Evolutionary conservation across 37 sponge, comb jelly and placozoan species (phyloP), one percentile per base, ranked within the genome.

Genomic region (Tethya wilhelma): DNA sequence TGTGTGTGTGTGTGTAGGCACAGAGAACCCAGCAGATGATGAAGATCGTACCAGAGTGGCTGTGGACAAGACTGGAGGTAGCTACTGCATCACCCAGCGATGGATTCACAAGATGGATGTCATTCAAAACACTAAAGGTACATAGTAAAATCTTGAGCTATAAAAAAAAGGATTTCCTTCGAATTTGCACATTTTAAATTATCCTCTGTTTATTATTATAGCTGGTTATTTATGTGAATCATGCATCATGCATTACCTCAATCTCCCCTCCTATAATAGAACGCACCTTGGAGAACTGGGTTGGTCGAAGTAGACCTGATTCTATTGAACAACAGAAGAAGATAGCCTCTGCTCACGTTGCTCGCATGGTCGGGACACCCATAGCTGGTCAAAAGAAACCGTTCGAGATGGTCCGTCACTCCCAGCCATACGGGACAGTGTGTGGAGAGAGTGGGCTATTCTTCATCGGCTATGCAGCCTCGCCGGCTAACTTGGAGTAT

Each of bases 11-110:
- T n/a, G n/a, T n/a, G n/a, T n/a, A n/a, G n/a, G n/a, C n/a, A n/a
- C n/a, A 22, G 88, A 87, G 82, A 87, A 87, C 49, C 88, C 88
- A 49, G 88, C 88, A 14, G 88, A 72, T 2, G 88, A 87, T 32
- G 88, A 87, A 4, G 75, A 81, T 56, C 40, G 88, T 22, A 32
- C 22, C 9, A 33, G 28, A 28, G 88, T 81, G 17, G 88, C 82
- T 2, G 68, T 87, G 41, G 42, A 73, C 58, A 74, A 72, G 63
- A 28, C 42, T n/a, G 87, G 82, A 22, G 88, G 88, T 26, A 87
- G 88, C 60, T 87, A 87, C 57, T 64, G 69, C 56, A 79, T 87
- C 56, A 87, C 88, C 8, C 88, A 87, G 70, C 45, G 60, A 32
- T 87, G 88, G 88, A 74, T 87, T 2, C 82, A 87, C 67, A 56